Percentiles rank a stretch among this genome's conserved stretches.
Evolutionary conservation across 2,888 invertebrate species (phyloP).

Genomic region (Dicranocentrus wangi): DNA sequence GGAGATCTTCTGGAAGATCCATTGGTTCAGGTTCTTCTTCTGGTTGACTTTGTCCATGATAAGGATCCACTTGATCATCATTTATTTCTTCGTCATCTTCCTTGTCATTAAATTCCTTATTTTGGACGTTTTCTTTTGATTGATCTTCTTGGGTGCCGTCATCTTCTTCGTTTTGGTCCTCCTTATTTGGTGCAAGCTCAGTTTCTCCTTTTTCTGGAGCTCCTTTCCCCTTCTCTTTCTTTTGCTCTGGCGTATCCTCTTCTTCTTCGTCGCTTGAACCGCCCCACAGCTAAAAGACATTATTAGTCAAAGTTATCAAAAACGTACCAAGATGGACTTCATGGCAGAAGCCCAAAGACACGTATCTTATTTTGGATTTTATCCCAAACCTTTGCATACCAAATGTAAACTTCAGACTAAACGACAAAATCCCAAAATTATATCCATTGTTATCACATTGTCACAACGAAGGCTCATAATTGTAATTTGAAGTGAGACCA

Average conservation of each 20-base stretch:
- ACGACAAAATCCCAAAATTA: too few relatives aligned
- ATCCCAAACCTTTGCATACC: too few relatives aligned
- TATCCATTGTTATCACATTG: too few relatives aligned
- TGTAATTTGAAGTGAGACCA: too few relatives aligned
- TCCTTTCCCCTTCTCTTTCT: conserved; percentile 74
- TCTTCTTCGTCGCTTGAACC: conserved; percentile 85
- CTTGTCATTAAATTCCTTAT: conserved; percentile 74
- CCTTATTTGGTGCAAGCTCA: conserved; percentile 74
- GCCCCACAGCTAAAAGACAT: conserved; percentile 78
- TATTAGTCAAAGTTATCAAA: conserved; percentile 46
- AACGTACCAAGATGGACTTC: background rate
- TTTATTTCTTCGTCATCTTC: conserved; percentile 78
- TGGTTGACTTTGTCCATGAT: conserved; percentile 85
- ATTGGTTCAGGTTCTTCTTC: conserved; percentile 89
- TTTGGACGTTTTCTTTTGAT: conserved; percentile 21
- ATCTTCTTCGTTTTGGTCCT: conserved; percentile 68
- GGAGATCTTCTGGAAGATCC: conserved; percentile 90
- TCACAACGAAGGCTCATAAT: too few relatives aligned
- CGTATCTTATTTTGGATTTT: too few relatives aligned
- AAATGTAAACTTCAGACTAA: too few relatives aligned
- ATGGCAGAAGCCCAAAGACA: too few relatives aligned
- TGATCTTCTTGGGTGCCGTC: conserved; percentile 73
- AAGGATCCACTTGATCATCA: conserved; percentile 80
- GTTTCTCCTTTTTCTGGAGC: conserved; percentile 77
- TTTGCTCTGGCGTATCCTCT: conserved; percentile 78